phyloP scores from a whole-genome alignment of 1,140 invertebrate species.

The Heliconius hermathena region DNA sequence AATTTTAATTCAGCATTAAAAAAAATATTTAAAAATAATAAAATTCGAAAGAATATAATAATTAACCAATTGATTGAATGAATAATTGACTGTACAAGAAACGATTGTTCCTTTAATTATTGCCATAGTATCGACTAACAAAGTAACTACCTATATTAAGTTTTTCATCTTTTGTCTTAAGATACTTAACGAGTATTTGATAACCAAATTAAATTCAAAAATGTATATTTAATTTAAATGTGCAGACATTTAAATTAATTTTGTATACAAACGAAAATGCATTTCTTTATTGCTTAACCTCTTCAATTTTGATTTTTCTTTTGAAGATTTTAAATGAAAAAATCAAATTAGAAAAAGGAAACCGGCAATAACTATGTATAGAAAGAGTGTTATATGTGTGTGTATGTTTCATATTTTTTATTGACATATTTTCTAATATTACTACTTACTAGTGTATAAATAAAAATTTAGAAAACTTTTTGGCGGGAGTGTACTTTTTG shows the following conservation, averaged over 20 bases:
- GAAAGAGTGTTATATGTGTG: background rate
- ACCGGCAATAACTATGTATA: background rate
- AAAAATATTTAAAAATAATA: background rate
- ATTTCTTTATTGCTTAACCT: background rate
- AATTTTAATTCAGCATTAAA: background rate
- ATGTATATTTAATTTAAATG: too few species aligned
- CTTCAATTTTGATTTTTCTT: too few species aligned
- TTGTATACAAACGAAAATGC: background rate
- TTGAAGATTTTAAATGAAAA: background rate
- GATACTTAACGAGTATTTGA: background rate
- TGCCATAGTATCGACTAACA: constrained; percentile 42
- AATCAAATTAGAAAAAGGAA: background rate
- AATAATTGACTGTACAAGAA: constrained; percentile 58
- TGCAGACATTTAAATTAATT: too few species aligned
- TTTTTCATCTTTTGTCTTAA: background rate
- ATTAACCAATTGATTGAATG: constrained; percentile 23
- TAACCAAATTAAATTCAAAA: background rate
- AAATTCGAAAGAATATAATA: background rate
- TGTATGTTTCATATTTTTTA: background rate
- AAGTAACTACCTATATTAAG: constrained; percentile 16
- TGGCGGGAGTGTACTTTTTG: constrained; percentile 28
- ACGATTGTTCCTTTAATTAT: constrained; percentile 49
- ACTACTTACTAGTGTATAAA: constrained; percentile 3
- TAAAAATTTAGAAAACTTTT: constrained; percentile 26
- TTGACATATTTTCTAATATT: background rate